Evolutionary conservation across 2,888 invertebrate species (phyloP), one percentile per base, ranked within the genome.

Genomic region (Nemotelus nigrinus): DNA sequence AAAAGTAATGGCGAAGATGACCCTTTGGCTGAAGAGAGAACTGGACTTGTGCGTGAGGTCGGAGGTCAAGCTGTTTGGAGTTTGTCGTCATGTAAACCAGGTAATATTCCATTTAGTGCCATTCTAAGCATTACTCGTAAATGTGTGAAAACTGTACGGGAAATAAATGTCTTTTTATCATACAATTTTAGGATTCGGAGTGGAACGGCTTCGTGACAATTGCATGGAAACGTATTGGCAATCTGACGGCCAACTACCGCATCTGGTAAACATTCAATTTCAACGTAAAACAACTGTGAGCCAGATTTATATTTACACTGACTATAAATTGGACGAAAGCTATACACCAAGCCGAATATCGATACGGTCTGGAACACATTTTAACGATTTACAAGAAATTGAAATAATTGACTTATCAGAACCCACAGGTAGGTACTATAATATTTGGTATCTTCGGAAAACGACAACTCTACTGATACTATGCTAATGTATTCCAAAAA

Each of bases 151-250:
- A 25, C 1, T 25, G 25, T 25, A 25, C 25, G 25, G 25, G 25
- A 25, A 25, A 25, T 25, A 25, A 25, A 25, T 25, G 25, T 25
- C 25, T 25, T 25, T 25, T 25, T 10, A 67, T 7, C 4, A 47
- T 53, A 65, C 6, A n/a, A 48, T 58, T 45, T 58, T 82, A 95
- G 98, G 99, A 64, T 99, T 98, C 89, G 99, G 99, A 2, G 98
- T 99, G 3, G 97, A 98, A 84, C 98, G 99, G 85, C 87, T 99
- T 60, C 89, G 98, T 80, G 98, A 99, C 87, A 96, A 97, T 85
- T 95, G 96, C 80, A 93, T 96, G 87, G 99, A 99, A 82, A 97
- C 98, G 2, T 99, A 98, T 86, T 99, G 99, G 99, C 99, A 99
- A 86, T 99, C 98, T 0, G 99, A 99, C 87, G 99, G 99, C 0